These are phyloP conservation scores for Pseudoips prasinana DNA, from an alignment of 2,888 invertebrate genomes.

Conservation along the genomic window DNA sequence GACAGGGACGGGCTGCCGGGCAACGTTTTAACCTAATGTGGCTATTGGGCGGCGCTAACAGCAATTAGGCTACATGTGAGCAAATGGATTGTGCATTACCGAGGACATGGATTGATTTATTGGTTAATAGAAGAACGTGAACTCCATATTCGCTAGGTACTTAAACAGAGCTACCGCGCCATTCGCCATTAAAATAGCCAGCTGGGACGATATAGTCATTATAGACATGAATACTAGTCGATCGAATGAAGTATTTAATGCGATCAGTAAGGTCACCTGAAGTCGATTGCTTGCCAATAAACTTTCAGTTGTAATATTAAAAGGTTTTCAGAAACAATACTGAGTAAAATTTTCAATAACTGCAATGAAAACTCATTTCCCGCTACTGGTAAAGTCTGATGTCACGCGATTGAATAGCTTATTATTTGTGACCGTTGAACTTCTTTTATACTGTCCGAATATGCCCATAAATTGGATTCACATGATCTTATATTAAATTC, in stretches of 20 bases:
- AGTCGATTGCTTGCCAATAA: conserved; percentile 51
- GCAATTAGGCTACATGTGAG: conserved; percentile 76
- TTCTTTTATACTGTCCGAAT: conserved; percentile 42
- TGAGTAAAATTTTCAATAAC: conserved; percentile 45
- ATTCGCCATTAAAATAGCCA: conserved; percentile 48
- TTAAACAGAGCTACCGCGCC: conserved; percentile 9
- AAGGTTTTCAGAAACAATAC: conserved; percentile 46
- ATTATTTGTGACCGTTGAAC: conserved; percentile 39
- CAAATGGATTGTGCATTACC: conserved; percentile 80
- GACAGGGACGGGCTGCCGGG: conserved; percentile 50
- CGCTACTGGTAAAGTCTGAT: conserved; percentile 34
- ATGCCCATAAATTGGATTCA: conserved; percentile 53
- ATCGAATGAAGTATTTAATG: conserved; percentile 51
- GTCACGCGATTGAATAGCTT: conserved; percentile 57
- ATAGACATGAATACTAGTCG: conserved; percentile 47
- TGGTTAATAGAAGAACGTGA: conserved; percentile 48
- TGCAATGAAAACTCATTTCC: conserved; percentile 52
- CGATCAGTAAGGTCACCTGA: conserved; percentile 56
- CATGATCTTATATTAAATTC: conserved; percentile 64
- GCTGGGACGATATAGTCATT: conserved; percentile 65
- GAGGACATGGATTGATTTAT: conserved; percentile 78
- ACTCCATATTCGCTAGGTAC: conserved; percentile 17
- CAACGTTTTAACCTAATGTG: conserved; percentile 69
- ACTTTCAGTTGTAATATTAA: conserved; percentile 52
- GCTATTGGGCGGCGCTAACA: conserved; percentile 77